phyloP scores from a whole-genome alignment of 2,797 vertebrate genomes.

The Hydrocynus forskahlii region DNA sequence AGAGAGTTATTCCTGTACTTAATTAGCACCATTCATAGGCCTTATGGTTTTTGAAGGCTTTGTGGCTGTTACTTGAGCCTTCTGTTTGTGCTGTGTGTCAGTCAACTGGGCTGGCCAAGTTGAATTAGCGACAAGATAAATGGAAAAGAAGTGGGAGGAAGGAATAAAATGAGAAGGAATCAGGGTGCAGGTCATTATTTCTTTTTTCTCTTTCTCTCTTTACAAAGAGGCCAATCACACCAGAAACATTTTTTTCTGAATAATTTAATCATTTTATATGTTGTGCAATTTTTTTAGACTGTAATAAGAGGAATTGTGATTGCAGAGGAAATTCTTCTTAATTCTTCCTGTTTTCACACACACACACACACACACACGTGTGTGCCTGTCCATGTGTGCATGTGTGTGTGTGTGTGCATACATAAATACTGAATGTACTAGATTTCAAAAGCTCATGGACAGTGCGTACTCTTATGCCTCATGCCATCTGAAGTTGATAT shows the following conservation, averaged over 20 bases:
- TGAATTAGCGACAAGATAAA: neutral
- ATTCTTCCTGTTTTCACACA: neutral
- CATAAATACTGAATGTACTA: slow-evolving; percentile 45
- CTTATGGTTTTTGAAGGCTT: neutral
- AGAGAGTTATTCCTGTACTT: neutral
- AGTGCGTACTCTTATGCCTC: neutral
- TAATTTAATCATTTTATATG: neutral
- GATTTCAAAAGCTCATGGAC: slow-evolving; percentile 37
- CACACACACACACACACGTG: too few relatives aligned
- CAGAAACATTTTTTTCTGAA: neutral
- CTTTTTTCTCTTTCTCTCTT: slow-evolving; percentile 6
- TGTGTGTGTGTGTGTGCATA: slow-evolving; percentile 14
- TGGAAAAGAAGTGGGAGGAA: too few relatives aligned
- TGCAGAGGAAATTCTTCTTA: neutral
- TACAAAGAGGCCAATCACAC: neutral
- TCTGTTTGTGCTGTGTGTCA: neutral
- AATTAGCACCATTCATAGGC: neutral
- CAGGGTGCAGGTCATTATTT: too few relatives aligned
- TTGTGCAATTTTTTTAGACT: neutral
- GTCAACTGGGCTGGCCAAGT: neutral
- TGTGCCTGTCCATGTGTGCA: too few relatives aligned
- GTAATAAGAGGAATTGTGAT: neutral
- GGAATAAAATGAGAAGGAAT: too few relatives aligned
- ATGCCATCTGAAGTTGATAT: slow-evolving; percentile 33
- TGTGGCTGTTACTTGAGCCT: neutral